phyloP scores from a whole-genome alignment of 2,113 vertebrate genomes.

The Numida meleagris region DNA sequence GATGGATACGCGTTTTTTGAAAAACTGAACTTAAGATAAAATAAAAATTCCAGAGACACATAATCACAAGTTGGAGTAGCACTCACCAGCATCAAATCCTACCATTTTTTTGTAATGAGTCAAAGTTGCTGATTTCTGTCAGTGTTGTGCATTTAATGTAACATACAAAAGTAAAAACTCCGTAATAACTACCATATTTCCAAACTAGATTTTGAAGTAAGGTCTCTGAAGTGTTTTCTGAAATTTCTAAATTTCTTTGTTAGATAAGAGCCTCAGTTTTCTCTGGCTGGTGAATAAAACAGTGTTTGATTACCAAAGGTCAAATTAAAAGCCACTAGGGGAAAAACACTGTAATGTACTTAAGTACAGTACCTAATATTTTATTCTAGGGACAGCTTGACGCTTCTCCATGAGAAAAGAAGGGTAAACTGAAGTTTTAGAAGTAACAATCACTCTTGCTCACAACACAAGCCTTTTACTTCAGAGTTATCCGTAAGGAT shows the following conservation, averaged over 20 bases:
- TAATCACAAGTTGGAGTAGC: neutral
- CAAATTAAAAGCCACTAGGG: neutral
- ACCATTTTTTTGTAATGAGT: neutral
- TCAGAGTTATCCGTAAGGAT: neutral
- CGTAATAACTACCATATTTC: neutral
- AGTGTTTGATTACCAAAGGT: neutral
- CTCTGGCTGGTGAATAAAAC: neutral
- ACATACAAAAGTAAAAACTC: neutral
- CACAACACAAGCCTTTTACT: neutral
- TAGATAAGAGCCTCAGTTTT: neutral
- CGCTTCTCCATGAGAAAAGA: neutral
- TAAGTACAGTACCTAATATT: neutral
- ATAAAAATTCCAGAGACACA: neutral
- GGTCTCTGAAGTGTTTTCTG: neutral
- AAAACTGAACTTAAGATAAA: neutral
- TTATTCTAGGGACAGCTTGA: neutral
- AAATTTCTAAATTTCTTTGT: neutral
- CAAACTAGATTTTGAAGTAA: neutral
- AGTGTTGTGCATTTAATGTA: neutral
- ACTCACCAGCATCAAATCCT: neutral
- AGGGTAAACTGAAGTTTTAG: neutral
- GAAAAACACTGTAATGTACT: neutral
- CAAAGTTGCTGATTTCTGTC: neutral
- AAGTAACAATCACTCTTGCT: neutral
- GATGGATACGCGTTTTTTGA: fast-evolving